Base-by-base conservation (phyloP, 1,140 invertebrate genomes). In the Cydia fagiglandana region DNA sequence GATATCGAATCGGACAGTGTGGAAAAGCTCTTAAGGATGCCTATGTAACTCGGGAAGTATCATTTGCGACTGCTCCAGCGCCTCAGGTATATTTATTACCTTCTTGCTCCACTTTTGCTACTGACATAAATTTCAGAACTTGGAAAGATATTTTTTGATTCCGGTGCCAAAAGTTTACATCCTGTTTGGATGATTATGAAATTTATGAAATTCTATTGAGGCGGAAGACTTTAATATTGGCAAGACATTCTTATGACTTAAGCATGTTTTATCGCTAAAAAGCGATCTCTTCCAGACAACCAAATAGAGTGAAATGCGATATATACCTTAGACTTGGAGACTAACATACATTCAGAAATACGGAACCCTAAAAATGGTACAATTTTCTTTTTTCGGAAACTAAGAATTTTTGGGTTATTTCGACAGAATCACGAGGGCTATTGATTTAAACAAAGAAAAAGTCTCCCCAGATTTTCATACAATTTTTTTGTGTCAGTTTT, bases 1-100 rank as follows among this genome's bases (percentile, higher is more conserved):
- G 4, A 56, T 17, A 56, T 17, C 45, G 45, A 2, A 47, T 47
- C 12, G 12, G 45, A 47, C 10, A 45, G 10, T 45, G 10, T 45
- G 12, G 2, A 13, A 45, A 45, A 10, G 12, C n/a, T 53, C n/a
- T 53, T 53, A 53, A 53, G 50, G n/a, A 17, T 12, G 15, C 50
- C 41, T 45, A 45, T 7, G 10, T 53, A 53, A 38, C 34, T 34
- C 34, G 6, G 66, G 34, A 70, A 38, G 66, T 41, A 70, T 70
- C 15, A 41, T 70, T 70, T 24, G 34, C 15, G 66, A 38, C 38
- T 68, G 64, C 64, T 68, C 17, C 66, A 68, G n/a, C 66, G 34
- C 66, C 66, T 70, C 66, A 70, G 66, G 66, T 70, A 70, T 70
- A 70, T 70, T 70, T 70, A 70, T 70, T 41, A 17, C 64, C 64